phyloP scores from a whole-genome alignment of 2,888 invertebrate genomes.

The Ectobius pallidus region DNA sequence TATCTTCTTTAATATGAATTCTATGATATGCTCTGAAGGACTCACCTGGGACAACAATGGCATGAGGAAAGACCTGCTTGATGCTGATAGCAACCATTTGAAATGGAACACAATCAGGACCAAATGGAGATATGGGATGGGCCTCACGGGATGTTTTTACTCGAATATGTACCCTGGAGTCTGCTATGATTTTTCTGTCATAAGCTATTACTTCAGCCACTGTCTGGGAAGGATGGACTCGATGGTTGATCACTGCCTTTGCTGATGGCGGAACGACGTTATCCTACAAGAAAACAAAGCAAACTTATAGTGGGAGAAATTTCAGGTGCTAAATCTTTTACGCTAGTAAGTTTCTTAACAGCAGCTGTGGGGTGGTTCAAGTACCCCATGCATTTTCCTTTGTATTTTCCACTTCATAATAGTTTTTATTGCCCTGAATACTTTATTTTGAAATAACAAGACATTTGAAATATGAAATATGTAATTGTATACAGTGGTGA shows the following conservation, averaged over 20 bases:
- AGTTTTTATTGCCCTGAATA: no score
- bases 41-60: slow-evolving; percentile 54
- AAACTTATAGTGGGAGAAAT: no score
- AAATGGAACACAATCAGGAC: slow-evolving; percentile 54
- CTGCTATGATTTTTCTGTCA: slow-evolving; percentile 49
- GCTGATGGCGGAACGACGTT: slow-evolving; percentile 57
- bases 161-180: slow-evolving; percentile 50
- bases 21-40: background rate
- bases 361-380: no score
- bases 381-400: no score
- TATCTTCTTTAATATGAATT: no score
- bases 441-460: no score
- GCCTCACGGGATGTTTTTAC: slow-evolving; percentile 50
- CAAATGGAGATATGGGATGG: slow-evolving; percentile 54
- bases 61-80: slow-evolving; percentile 53
- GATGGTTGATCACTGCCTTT: slow-evolving; percentile 56
- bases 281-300: background rate
- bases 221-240: slow-evolving; percentile 57
- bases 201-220: slow-evolving; percentile 52
- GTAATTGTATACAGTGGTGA: no score
- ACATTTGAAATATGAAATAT: no score
- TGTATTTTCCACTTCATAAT: no score
- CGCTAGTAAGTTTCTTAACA: no score
- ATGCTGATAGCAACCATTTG: slow-evolving; percentile 54
- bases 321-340: no score